phyloP scores from a whole-genome alignment of 30 jellyfish, hydroid and myxozoan species.

The Nemopilema nomurai region DNA sequence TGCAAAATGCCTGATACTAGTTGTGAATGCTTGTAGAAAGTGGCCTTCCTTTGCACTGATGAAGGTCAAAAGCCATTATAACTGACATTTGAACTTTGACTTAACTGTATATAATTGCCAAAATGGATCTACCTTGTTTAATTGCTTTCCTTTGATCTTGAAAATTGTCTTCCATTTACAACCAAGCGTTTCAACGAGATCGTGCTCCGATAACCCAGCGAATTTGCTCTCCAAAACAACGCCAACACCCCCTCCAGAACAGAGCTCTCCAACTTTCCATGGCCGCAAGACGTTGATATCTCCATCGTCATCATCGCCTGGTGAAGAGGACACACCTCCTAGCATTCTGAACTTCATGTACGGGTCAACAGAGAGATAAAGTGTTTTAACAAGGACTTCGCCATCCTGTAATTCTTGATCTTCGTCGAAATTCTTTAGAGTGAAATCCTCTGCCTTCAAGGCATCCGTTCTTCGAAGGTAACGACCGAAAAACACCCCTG shows the following conservation, averaged over 20 bases:
- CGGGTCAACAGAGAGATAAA: conserved; percentile 65
- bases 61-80: too few relatives aligned
- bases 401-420: conserved; percentile 24
- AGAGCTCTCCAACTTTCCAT: conserved; percentile 66
- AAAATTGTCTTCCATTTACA: conserved; percentile 43
- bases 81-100: background rate
- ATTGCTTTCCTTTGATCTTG: conserved; percentile 7
- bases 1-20: too few relatives aligned
- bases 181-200: conserved; percentile 6
- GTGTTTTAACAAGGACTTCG: conserved; percentile 55
- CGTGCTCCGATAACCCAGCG: conserved; percentile 8
- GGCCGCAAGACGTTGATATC: too few relatives aligned
- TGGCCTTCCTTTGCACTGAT: too few relatives aligned
- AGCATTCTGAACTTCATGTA: conserved; percentile 57
- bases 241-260: conserved; percentile 61
- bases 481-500: background rate
- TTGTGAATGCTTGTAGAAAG: too few relatives aligned
- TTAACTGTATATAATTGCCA: too few relatives aligned
- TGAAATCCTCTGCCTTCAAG: conserved; percentile 20
- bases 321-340: too few relatives aligned
- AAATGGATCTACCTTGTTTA: conserved; percentile 7
- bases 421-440: conserved; percentile 1
- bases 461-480: background rate
- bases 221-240: conserved; percentile 34
- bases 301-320: too few relatives aligned